A percentile compares a stretch with the other conserved stretches of the same genome.
Evolutionary conservation across 2,113 vertebrate species (phyloP).

Genomic region (Cyanoderma ruficeps): DNA sequence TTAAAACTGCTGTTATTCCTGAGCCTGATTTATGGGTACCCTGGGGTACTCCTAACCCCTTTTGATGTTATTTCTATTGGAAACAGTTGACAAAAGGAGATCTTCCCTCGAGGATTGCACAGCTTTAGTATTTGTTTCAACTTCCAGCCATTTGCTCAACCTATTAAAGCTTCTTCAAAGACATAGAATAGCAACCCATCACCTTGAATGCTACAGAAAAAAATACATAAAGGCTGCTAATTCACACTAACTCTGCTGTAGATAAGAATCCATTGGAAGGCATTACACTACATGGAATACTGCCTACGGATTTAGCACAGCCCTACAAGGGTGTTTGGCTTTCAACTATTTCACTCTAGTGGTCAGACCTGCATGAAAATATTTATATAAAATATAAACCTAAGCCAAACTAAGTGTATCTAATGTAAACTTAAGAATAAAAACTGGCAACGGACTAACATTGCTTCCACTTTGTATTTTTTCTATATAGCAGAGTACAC

Average conservation of each 20-base stretch:
- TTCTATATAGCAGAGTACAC: background rate
- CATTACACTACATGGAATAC: background rate
- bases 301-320: background rate
- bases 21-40: slow-evolving; percentile 1
- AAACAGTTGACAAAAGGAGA: slow-evolving; percentile 8
- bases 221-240: background rate
- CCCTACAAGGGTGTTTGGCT: background rate
- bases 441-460: background rate
- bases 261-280: background rate
- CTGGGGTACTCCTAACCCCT: slow-evolving; percentile 1
- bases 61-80: slow-evolving; percentile 12
- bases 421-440: background rate
- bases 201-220: background rate
- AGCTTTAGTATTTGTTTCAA: slow-evolving; percentile 45
- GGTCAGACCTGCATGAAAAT: background rate
- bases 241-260: background rate
- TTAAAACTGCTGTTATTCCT: slow-evolving; percentile 20
- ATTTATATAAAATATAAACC: background rate
- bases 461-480: background rate
- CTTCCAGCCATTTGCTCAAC: slow-evolving; percentile 41
- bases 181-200: background rate
- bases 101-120: background rate
- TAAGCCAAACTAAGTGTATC: background rate
- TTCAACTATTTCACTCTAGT: background rate
- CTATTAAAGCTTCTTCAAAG: slow-evolving; percentile 41